These are phyloP conservation scores for Galerucella nymphaeae DNA, from an alignment of 2,888 invertebrate genomes.

Conservation along the genomic window DNA sequence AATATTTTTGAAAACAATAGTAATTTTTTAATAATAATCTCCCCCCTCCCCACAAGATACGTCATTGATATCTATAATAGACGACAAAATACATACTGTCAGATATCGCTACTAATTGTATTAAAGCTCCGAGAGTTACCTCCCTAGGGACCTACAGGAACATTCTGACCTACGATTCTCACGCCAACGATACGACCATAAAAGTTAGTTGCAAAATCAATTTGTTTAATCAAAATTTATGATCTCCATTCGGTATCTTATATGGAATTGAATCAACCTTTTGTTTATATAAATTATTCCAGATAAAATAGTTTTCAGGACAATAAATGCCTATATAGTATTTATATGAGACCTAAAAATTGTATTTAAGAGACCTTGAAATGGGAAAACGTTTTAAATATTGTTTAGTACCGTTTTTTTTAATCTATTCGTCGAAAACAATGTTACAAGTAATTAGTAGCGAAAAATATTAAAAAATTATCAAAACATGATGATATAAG, in stretches of 20 bases:
- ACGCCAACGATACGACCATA: slow-evolving; percentile 7
- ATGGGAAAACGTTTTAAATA: no score
- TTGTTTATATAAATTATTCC: background rate
- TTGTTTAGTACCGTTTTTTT: no score
- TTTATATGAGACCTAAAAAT: no score
- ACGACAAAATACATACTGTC: slow-evolving; percentile 36
- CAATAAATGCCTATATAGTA: no score
- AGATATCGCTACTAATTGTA: slow-evolving; percentile 50
- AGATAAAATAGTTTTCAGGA: no score
- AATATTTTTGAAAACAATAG: no score
- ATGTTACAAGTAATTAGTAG: no score
- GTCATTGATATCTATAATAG: slow-evolving; percentile 11
- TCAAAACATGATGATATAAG: no score
- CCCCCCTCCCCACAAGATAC: background rate
- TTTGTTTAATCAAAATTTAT: background rate
- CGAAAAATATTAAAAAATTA: no score
- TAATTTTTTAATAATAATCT: no score
- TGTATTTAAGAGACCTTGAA: no score
- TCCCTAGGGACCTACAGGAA: slow-evolving; percentile 48
- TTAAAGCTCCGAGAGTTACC: slow-evolving; percentile 53
- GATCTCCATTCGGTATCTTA: background rate
- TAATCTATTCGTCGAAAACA: no score
- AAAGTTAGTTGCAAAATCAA: background rate
- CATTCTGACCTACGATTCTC: slow-evolving; percentile 27
- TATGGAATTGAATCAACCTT: background rate